Evolutionary conservation across 2,113 vertebrate genomes (phyloP), one percentile per base, ranked within the genome.

Genomic region (Misgurnus anguillicaudatus): DNA sequence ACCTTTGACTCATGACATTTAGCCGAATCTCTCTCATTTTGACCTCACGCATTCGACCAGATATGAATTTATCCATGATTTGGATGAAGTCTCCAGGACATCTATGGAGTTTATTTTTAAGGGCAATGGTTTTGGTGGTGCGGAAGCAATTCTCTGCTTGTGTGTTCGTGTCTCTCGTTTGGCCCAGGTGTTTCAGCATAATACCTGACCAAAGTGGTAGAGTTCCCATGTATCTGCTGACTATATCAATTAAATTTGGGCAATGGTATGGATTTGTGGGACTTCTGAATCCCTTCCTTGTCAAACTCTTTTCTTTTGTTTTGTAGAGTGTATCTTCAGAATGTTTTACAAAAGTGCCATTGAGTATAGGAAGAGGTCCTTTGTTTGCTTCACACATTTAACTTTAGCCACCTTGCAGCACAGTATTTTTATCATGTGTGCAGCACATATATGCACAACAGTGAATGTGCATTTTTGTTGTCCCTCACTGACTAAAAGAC

Each of bases 161-260:
- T 19, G 16, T 58, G 57, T 73, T 73, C 10, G 51, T 73, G 16
- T 73, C 70, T 73, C 70, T 73, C 9, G 70, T 73, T 42, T 42
- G 11, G 0, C 9, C 14, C 13, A 73, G 4, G 2, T 73, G 70
- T 3, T 60, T 73, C 5, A 60, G 5, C 36, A 58, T 60, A 13
- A 73, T 39, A 0, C 70, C 55, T 9, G 51, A 60, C 55, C 70
- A 73, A 73, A 73, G 55, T 57, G 70, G 55, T 36, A 73, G 51
- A 16, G 55, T 73, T 41, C 53, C 14, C 2, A 73, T 10, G 38
- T 42, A 73, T 11, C 48, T 16, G 1, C 55, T 13, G 16, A 60
- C 36, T 24, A 73, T 24, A 13, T 73, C 53, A 17, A 73, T 38
- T 38, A 60, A 57, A 16, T 38, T 2, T 5, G 36, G 70, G 11